Evolutionary conservation across 2,888 invertebrate species (phyloP).

Genomic region (Odiellus spinosus): DNA sequence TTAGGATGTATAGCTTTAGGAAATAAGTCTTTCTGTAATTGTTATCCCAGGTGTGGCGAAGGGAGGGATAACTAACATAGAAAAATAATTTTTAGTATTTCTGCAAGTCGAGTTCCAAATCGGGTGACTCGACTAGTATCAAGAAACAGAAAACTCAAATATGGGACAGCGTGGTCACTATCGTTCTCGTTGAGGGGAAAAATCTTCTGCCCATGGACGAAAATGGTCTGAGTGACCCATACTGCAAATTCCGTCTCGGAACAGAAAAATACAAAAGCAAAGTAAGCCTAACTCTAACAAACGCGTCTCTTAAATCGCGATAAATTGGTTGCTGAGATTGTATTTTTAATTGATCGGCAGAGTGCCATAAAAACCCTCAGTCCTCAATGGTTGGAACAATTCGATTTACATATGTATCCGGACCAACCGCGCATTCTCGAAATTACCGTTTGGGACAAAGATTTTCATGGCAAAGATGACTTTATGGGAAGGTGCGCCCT

Average conservation of each 20-base stretch:
- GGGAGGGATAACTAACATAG: no score
- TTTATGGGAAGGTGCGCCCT: conserved; percentile 73
- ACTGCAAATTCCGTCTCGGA: conserved; percentile 91
- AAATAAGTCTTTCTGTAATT: no score
- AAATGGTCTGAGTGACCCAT: conserved; percentile 77
- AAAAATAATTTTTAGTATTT: conserved; percentile 4
- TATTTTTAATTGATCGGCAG: conserved; percentile 10
- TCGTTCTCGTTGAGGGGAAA: conserved; percentile 88
- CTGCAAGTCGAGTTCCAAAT: neutral
- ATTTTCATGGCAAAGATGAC: conserved; percentile 65
- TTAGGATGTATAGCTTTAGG: no score
- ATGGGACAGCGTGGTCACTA: conserved; percentile 93
- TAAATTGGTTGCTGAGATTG: neutral
- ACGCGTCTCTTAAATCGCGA: no score
- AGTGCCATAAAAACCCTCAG: conserved; percentile 55
- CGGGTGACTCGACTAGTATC: conserved; percentile 14
- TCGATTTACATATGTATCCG: conserved; percentile 89
- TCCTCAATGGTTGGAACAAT: conserved; percentile 91
- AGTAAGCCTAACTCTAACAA: no score
- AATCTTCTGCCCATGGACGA: conserved; percentile 68
- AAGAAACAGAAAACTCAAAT: conserved; percentile 68
- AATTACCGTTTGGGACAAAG: conserved; percentile 79
- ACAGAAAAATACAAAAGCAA: conserved; percentile 96
- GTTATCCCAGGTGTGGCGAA: no score
- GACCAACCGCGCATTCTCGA: conserved; percentile 82